phyloP scores from a whole-genome alignment of 2,888 invertebrate genomes.

The Gnatocerus cornutus region DNA sequence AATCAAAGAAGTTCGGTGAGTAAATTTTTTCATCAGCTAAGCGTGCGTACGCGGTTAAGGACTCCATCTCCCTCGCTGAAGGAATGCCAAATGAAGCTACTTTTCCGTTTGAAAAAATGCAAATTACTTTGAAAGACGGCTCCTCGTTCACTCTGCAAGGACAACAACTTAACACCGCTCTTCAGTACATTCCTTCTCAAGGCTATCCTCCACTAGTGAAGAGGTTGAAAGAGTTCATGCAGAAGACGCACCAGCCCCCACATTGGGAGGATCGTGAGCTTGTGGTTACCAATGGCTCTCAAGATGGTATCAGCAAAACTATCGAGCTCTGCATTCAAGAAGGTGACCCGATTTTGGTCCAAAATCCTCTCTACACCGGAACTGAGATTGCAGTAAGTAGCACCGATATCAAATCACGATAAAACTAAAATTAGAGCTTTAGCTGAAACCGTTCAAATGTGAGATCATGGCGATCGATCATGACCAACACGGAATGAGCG shows the following conservation, averaged over 20 bases:
- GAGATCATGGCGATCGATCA: conserved; percentile 80
- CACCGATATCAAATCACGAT: too few relatives aligned
- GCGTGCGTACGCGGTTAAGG: conserved; percentile 71
- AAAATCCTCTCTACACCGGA: conserved; percentile 82
- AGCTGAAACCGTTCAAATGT: conserved; percentile 81
- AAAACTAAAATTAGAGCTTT: too few relatives aligned
- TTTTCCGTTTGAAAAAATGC: conserved; percentile 80
- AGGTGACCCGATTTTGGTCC: conserved; percentile 81
- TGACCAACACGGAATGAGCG: conserved; percentile 80
- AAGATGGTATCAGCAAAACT: conserved; percentile 84
- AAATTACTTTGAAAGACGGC: conserved; percentile 75
- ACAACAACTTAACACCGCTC: conserved; percentile 76
- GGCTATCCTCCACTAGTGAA: conserved; percentile 77
- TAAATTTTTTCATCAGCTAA: background rate
- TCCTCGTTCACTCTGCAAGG: conserved; percentile 74
- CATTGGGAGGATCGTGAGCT: conserved; percentile 76
- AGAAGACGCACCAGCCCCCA: conserved; percentile 79
- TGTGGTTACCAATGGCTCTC: conserved; percentile 82
- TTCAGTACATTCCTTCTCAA: conserved; percentile 85
- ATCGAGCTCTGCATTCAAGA: conserved; percentile 81
- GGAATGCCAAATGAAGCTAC: conserved; percentile 84
- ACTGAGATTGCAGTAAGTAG: conserved; percentile 78
- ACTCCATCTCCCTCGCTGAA: conserved; percentile 78
- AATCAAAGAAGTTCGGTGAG: background rate
- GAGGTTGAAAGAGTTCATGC: conserved; percentile 78